Evolutionary conservation across 2,888 invertebrate species (phyloP).

Genomic region (Erebia ligea): DNA sequence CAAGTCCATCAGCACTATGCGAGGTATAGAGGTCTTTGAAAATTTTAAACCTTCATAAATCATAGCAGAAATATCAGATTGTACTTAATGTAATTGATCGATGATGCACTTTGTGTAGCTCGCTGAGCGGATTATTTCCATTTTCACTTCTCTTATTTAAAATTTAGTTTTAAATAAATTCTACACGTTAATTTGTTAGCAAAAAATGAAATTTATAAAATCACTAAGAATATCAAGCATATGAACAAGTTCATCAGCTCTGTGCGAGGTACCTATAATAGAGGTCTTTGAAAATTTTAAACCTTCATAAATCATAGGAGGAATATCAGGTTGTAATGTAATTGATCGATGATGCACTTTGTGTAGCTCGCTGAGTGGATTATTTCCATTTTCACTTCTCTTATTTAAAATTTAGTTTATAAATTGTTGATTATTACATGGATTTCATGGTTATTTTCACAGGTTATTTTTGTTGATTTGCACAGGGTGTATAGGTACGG

Average conservation of each 20-base stretch:
- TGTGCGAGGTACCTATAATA: not conserved
- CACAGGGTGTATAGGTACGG: too few relatives aligned
- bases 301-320: conserved; percentile 19
- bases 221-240: too few relatives aligned
- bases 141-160: conserved; percentile 10
- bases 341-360: conserved; percentile 29
- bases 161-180: not conserved
- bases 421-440: not conserved
- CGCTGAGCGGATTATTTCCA: conserved; percentile 28
- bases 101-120: conserved; percentile 28
- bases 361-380: conserved; percentile 20
- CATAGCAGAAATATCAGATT: conserved; percentile 29
- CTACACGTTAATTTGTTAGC: too few relatives aligned
- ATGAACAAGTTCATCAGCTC: too few relatives aligned
- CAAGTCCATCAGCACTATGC: too few relatives aligned
- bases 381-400: conserved; percentile 27
- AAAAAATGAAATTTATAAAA: too few relatives aligned
- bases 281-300: not conserved
- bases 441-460: too few relatives aligned
- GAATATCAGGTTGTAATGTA: conserved; percentile 28
- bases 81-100: conserved; percentile 28
- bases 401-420: not conserved
- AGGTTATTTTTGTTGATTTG: too few relatives aligned
- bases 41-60: conserved; percentile 1
- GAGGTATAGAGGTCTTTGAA: not conserved